Percentiles rank a stretch among this genome's conserved stretches.
Evolutionary conservation across 2,888 invertebrate genomes (phyloP).

Genomic region (Quadroppia sp.): DNA sequence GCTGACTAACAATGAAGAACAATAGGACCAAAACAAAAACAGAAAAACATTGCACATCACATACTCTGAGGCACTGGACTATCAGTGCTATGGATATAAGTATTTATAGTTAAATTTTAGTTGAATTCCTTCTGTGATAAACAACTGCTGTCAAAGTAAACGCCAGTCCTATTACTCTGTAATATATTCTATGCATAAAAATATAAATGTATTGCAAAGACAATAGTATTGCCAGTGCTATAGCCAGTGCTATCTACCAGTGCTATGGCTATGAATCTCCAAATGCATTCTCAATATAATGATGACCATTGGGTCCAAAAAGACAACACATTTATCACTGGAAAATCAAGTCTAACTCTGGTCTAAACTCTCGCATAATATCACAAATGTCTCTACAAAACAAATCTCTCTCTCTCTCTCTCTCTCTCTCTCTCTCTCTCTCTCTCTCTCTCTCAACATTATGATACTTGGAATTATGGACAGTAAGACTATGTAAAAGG

Average conservation of each 20-base stretch:
- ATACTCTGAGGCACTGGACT: background rate
- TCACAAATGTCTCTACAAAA: background rate
- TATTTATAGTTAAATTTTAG: conserved; percentile 26
- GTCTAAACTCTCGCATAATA: background rate
- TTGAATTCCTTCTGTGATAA: conserved; percentile 21
- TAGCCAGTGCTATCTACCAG: background rate
- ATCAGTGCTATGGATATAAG: background rate
- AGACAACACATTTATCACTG: conserved; percentile 32
- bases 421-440: conserved; percentile 1
- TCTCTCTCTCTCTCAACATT: conserved; percentile 20
- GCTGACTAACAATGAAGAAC: conserved; percentile 1
- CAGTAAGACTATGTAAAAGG: background rate
- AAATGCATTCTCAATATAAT: conserved; percentile 7
- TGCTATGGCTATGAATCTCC: background rate
- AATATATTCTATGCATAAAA: conserved; percentile 26
- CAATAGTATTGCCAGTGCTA: background rate
- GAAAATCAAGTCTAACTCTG: conserved; percentile 26
- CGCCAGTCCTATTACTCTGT: background rate
- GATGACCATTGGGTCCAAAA: conserved; percentile 33
- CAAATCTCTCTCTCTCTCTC: conserved; percentile 27
- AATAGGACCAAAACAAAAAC: conserved; percentile 3
- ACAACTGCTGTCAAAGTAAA: conserved; percentile 27
- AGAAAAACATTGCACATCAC: background rate
- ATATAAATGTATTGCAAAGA: conserved; percentile 14
- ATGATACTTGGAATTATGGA: background rate